phyloP scores from a whole-genome alignment of 2,797 vertebrate species.

The Pangasius macronema region DNA sequence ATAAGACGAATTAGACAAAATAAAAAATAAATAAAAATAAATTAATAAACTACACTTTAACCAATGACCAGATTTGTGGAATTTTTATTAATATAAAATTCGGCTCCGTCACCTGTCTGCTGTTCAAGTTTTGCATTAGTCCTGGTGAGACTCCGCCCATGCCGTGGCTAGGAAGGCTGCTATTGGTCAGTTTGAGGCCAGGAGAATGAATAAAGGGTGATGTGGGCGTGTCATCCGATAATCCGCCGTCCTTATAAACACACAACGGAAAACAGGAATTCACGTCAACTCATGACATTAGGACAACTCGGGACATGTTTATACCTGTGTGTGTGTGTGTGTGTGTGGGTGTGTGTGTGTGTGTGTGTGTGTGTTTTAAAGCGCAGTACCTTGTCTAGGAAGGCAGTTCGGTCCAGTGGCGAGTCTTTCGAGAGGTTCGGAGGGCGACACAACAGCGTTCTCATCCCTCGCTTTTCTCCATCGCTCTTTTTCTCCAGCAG shows the following conservation, averaged over 20 bases:
- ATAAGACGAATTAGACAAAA: conserved; percentile 4
- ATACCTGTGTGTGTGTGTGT: neutral
- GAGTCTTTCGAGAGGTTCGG: conserved; percentile 94
- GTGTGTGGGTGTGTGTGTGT: neutral
- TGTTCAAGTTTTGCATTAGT: conserved; percentile 99
- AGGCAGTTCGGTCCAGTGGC: conserved; percentile 86
- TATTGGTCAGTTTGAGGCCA: conserved; percentile 97
- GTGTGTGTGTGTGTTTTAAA: neutral
- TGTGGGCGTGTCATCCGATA: conserved; percentile 93
- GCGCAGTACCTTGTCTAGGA: conserved; percentile 88
- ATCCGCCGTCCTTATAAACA: conserved; percentile 86
- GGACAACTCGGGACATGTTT: neutral
- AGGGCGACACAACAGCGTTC: conserved; percentile 90
- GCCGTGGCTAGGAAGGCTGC: conserved; percentile 95
- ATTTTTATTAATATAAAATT: neutral
- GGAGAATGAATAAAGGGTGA: conserved; percentile 99
- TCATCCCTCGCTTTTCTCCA: conserved; percentile 95
- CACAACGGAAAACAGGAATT: neutral
- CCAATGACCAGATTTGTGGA: neutral
- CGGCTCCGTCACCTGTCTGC: conserved; percentile 88
- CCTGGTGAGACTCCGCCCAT: conserved; percentile 94
- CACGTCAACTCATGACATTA: neutral
- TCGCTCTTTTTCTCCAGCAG: conserved; percentile 99
- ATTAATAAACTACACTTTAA: neutral
- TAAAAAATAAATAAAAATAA: neutral